Conservation (phyloP, 2,113 vertebrate species). For the Myodes glareolus region DNA sequence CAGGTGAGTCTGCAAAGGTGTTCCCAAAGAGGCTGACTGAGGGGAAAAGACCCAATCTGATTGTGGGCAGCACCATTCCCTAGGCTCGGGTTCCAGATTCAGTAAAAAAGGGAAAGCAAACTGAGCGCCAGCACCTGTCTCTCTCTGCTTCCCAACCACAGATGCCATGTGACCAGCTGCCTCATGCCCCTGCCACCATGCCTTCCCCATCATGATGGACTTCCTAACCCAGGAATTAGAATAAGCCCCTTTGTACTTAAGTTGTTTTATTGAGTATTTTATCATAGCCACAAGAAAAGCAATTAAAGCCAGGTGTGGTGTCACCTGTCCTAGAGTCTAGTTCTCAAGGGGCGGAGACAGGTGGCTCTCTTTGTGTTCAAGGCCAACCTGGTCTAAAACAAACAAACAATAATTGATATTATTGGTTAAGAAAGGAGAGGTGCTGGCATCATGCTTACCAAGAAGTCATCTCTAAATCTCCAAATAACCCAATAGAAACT, state of each 20-base stretch:
- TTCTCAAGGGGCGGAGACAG: neutral
- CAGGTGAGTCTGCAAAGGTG: neutral
- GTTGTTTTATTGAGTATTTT: neutral
- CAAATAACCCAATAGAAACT: neutral
- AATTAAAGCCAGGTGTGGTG: neutral
- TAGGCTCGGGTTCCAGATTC: too few species aligned
- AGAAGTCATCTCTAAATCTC: neutral
- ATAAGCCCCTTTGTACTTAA: neutral
- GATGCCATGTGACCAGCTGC: neutral
- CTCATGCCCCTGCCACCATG: neutral
- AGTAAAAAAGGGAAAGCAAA: too few species aligned
- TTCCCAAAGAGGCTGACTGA: neutral
- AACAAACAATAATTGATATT: neutral
- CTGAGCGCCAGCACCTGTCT: neutral
- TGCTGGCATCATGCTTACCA: rapidly evolving
- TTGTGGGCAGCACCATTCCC: too few species aligned
- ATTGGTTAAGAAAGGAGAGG: neutral
- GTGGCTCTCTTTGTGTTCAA: neutral
- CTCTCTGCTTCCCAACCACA: neutral
- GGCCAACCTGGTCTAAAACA: neutral
- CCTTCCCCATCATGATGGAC: neutral
- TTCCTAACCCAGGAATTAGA: neutral
- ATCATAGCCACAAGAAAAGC: neutral
- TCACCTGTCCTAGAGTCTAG: neutral
- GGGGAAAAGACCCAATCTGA: too few species aligned